Evolutionary conservation across 2,113 vertebrate species (phyloP), one percentile per base, ranked within the genome.

Genomic region (Perca flavescens): DNA sequence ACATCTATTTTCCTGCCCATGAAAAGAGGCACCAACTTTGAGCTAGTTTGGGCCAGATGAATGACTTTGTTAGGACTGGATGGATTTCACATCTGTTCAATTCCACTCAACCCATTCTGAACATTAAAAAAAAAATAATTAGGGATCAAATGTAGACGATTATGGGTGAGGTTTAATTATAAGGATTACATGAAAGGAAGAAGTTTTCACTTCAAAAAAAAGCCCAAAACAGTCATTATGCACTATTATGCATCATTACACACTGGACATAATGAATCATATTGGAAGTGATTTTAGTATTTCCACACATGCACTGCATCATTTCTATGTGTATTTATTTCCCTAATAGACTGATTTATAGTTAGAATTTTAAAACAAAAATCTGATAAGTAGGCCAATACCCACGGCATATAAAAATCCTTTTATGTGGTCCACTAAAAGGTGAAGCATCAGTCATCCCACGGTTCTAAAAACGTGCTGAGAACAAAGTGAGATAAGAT

Each of bases 1-100:
- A 66, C 89, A 92, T 92, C 80, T 78, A 90, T 92, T 90, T 93
- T 87, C 82, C 89, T 87, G 83, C 65, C 70, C 60, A 74, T 74
- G 66, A 88, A 68, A 78, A 88, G 75, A 88, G 85, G 84, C 70
- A 80, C 79, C 68, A 86, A 87, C 82, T 85, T 87, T 87, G 79
- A 86, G 74, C 61, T 16, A 69, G 74, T 79, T 82, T 9, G 73
- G 43, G 15, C 86, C 80, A 80, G 52, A 78, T 68, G 56, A 53
- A 77, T 50, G 60, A 82, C 79, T 88, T 83, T 77, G 68, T 67
- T 81, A 28, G 10, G 28, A 68, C 19, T 47, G 47, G 3, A 65
- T 40, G 15, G 11, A 69, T 65, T 69, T 56, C 15, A 22, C 25
- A 56, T n/a, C 13, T 6, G 3, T 36, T 22, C 11, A 76, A 8